Conservation (phyloP, 2,113 vertebrate species). For the Caranx melampygus region DNA sequence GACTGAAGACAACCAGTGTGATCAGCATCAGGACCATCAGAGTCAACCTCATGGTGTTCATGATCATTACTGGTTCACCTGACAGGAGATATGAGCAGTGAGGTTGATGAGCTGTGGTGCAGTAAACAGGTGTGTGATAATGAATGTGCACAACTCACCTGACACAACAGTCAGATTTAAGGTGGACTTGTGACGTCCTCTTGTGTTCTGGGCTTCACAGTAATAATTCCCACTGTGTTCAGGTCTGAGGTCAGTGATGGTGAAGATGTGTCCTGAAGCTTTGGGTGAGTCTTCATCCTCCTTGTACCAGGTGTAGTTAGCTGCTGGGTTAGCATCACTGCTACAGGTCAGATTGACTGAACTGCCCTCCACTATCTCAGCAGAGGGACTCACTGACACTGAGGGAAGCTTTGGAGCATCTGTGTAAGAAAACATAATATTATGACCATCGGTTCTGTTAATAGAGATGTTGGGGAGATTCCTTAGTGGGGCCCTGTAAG, state of each 20-base stretch:
- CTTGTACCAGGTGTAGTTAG: slow-evolving; percentile 6
- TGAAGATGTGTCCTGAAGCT: slow-evolving; percentile 23
- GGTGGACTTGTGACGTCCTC: not conserved
- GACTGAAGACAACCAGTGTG: not conserved
- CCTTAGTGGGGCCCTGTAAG: no score
- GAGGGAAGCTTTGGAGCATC: not conserved
- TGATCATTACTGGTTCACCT: no score
- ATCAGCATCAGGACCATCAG: not conserved
- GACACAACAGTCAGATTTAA: not conserved
- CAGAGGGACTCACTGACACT: slow-evolving; percentile 8
- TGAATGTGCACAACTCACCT: not conserved
- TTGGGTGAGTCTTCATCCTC: slow-evolving; percentile 3
- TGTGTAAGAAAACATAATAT: no score
- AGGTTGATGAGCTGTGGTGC: no score
- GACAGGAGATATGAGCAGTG: no score
- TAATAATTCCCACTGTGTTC: slow-evolving; percentile 36
- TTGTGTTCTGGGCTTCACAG: slow-evolving; percentile 21
- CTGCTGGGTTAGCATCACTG: slow-evolving; percentile 16
- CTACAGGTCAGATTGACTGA: slow-evolving; percentile 3
- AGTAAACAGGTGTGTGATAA: no score
- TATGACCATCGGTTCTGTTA: no score
- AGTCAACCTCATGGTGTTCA: not conserved
- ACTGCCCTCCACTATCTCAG: not conserved
- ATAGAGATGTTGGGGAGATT: no score
- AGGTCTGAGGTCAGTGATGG: slow-evolving; percentile 19